Percentiles rank a stretch among this genome's conserved stretches.
phyloP scores from a whole-genome alignment of 2,113 vertebrate species.

The Myotis lucifugus region DNA sequence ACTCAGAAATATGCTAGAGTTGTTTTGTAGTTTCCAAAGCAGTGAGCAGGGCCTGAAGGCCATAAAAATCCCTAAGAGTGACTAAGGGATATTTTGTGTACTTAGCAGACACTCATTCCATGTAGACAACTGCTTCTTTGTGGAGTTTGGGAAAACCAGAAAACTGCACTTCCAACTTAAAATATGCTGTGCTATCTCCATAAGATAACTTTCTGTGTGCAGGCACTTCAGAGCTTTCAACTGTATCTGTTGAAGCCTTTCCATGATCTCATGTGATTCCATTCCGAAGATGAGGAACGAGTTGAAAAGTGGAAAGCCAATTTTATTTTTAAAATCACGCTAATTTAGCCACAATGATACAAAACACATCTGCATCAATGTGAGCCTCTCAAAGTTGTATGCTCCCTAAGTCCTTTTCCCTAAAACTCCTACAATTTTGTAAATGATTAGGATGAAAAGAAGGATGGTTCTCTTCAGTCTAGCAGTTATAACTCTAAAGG shows the following conservation, averaged over 20 bases:
- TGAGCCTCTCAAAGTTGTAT: not conserved
- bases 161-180: not conserved
- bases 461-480: not conserved
- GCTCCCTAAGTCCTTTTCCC: not conserved
- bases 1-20: not conserved
- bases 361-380: not conserved
- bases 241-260: not conserved
- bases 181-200: not conserved
- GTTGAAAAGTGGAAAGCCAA: not conserved
- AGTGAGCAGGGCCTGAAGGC: not conserved
- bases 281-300: not conserved
- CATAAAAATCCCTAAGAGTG: not conserved
- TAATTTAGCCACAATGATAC: not conserved
- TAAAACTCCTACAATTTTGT: not conserved
- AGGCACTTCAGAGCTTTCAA: constrained; percentile 13
- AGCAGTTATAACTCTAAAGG: not conserved
- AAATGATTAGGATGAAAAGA: not conserved
- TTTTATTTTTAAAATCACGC: constrained; percentile 17
- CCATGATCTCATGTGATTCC: not conserved
- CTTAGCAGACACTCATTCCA: not conserved
- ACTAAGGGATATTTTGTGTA: not conserved
- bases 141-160: not conserved
- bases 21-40: not conserved
- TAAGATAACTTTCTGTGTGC: not conserved
- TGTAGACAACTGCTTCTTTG: not conserved